Evolutionary conservation across 2,888 invertebrate genomes (phyloP).

Genomic region (Dryococelus australis): DNA sequence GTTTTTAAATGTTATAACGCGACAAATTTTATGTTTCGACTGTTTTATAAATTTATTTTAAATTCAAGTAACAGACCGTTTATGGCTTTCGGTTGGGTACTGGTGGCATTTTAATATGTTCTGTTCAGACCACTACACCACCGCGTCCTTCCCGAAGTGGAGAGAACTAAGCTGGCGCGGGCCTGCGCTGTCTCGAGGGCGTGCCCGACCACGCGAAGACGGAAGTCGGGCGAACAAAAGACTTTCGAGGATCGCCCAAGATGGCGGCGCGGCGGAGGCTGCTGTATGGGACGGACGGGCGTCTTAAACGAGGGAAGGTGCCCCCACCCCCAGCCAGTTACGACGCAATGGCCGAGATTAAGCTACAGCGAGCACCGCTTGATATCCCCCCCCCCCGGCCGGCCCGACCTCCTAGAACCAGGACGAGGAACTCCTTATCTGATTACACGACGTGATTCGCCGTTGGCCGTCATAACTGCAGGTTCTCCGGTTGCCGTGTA

Average conservation of each 20-base stretch:
- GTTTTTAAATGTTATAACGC: no score
- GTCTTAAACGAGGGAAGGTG: background rate
- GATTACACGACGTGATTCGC: background rate
- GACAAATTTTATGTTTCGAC: no score
- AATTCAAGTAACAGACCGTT: no score
- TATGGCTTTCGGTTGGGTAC: no score
- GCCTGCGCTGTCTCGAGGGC: background rate
- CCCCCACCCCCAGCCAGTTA: background rate
- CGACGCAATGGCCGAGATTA: background rate
- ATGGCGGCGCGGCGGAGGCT: background rate
- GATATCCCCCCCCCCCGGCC: background rate
- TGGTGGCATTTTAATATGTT: no score
- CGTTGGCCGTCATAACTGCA: background rate
- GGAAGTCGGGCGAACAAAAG: background rate
- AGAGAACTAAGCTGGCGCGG: no score
- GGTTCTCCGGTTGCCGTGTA: background rate
- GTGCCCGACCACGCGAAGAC: background rate
- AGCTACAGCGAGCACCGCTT: conserved; percentile 3
- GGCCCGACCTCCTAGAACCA: no score
- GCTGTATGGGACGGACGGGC: background rate
- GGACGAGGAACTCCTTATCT: background rate
- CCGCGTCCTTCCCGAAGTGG: no score
- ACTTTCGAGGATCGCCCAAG: background rate
- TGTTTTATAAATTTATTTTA: no score
- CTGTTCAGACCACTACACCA: no score